These are phyloP conservation scores for Petrocephalus schoutedeni DNA, from an alignment of 2,797 vertebrate genomes.

Conservation along the genomic window DNA sequence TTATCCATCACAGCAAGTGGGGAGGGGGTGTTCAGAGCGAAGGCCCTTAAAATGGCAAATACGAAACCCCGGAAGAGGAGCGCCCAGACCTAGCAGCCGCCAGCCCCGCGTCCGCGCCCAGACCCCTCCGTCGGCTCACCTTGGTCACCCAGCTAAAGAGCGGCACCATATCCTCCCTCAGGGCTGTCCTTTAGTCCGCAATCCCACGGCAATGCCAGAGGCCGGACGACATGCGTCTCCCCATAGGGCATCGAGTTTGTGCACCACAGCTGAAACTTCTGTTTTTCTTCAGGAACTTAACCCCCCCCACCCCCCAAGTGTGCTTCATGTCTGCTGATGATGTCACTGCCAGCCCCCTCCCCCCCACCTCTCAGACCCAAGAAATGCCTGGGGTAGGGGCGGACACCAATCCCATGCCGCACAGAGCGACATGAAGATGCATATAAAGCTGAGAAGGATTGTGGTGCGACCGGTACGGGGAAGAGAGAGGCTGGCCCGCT, in stretches of 20 bases:
- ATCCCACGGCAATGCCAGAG: not conserved
- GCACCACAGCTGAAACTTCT: constrained; percentile 15
- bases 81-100: not conserved
- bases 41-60: not conserved
- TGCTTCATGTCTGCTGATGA: constrained; percentile 34
- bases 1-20: not conserved
- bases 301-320: constrained; percentile 3
- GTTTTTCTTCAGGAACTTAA: constrained; percentile 29
- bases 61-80: not conserved
- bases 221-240: not conserved
- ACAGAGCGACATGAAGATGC: not conserved
- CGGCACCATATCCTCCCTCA: constrained; percentile 61
- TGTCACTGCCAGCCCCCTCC: constrained; percentile 35
- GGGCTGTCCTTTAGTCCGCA: not conserved
- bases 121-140: constrained; percentile 52
- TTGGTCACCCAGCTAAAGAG: constrained; percentile 79
- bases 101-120: not conserved
- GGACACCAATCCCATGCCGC: not conserved
- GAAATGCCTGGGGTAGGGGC: not conserved
- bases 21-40: not conserved
- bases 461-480: constrained; percentile 10
- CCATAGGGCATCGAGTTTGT: not conserved
- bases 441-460: not conserved
- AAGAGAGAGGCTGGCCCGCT: constrained; percentile 9
- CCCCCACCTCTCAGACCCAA: not conserved